Evolutionary conservation across 2,888 invertebrate species (phyloP), one percentile per base, ranked within the genome.

Genomic region (Himalopsyche japonica): DNA sequence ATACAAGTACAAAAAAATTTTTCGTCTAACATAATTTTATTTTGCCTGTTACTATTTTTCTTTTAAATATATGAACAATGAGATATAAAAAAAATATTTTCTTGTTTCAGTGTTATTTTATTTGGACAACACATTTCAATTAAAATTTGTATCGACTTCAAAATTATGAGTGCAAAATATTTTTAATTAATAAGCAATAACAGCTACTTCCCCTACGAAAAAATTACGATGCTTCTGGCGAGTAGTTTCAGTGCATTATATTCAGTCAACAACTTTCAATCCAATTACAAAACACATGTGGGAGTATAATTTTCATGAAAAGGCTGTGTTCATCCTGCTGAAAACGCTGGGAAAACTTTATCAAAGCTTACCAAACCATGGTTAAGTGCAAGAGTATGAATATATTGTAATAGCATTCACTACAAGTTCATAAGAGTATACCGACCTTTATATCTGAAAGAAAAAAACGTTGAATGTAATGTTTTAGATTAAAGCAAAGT

Each of bases 241-340:
- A 3, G 10, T 24, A 57, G 57, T 20, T 57, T n/a, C 24, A 8
- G 20, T 3, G 57, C 57, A 57, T 57, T 57, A 57, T 57, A 57
- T 48, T 48, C 77, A 79, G 79, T 82, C 79, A 82, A 82, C 82
- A 82, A 37, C 43, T 79, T 82, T 78, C 43, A 82, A 82, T 82
- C 82, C 82, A 82, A 82, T 82, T 82, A 82, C 79, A 37, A 79
- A 43, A 64, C 64, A 64, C 70, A 64, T 57, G 64, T 76, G 32
- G 37, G 79, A 57, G 57, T 57, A 57, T 57, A 57, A 70, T 57
- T 79, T 79, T 82, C 34, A 49, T 82, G 82, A 82, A 82, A 57
- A 82, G 34, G 80, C 80, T 30, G 57, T 57, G 20, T 57, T 57
- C 57, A 57, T 15, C 24, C n/a, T 57, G 57, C 20, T 20, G 57